These are phyloP conservation scores for Neolamprologus ventralis DNA, from an alignment of 2,113 vertebrate species.

Conservation along the genomic window DNA sequence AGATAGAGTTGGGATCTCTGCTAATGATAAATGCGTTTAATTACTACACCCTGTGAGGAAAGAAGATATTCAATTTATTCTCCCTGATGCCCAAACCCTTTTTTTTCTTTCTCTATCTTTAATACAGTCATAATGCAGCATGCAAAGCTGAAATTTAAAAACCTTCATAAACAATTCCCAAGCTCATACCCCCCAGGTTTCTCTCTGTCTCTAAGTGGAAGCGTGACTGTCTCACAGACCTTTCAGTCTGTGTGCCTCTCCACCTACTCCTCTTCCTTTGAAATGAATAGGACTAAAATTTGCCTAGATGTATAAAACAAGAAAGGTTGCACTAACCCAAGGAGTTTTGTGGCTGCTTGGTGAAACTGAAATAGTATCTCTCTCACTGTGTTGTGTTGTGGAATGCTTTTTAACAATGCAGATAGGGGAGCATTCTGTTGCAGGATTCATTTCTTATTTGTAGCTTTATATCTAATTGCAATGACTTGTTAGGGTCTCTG, in stretches of 20 bases:
- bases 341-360: not conserved
- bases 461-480: not conserved
- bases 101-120: not conserved
- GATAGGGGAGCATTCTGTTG: not conserved
- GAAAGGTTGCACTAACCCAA: not conserved
- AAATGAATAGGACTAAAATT: not conserved
- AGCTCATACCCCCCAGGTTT: not conserved
- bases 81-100: not conserved
- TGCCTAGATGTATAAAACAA: not conserved
- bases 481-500: not conserved
- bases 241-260: not conserved
- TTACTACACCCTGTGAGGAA: conserved; percentile 9
- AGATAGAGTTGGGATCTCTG: not conserved
- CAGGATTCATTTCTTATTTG: not conserved
- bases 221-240: not conserved
- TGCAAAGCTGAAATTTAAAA: not conserved
- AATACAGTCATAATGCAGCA: not conserved
- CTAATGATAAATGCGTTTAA: conserved; percentile 43
- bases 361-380: not conserved
- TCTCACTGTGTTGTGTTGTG: not conserved
- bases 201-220: not conserved
- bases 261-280: not conserved
- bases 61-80: conserved; percentile 9
- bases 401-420: not conserved
- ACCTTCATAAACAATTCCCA: not conserved